Evolutionary conservation across 35 echinoderm and acorn worm genomes (phyloP), one percentile per base, ranked within the genome.

Genomic region (Eucidaris tribuloides): DNA sequence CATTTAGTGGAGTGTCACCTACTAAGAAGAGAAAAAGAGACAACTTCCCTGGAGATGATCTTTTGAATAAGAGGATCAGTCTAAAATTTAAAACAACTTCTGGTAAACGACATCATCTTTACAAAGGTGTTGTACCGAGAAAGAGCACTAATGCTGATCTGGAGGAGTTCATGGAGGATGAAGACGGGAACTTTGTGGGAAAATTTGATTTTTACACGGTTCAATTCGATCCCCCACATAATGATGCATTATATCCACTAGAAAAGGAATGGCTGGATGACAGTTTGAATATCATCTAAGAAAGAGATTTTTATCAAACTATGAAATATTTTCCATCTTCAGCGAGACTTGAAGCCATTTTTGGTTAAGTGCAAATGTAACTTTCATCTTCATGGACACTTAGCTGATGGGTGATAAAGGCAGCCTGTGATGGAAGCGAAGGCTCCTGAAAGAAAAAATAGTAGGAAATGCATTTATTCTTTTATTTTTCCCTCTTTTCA

Each of bases 141-240:
- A 87, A 58, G n/a, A 87, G 84, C 43, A 78, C 22, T 24, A 78
- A 78, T 87, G 84, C 77, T 17, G 84, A 87, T 39, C 2, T 86
- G 32, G 72, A 87, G 24, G 49, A 87, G 52, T 87, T 52, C 72
- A 13, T 87, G 50, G 84, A 87, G 39, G 55, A 87, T 54, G 57
- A 72, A 35, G 82, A 85, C 50, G 62, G 72, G 62, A 37, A 77
- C 45, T 87, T 74, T 59, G 71, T 87, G 23, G 84, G 84, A 30
- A 87, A 87, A 79, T 54, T 87, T 63, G 72, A 87, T 35, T 87
- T 87, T 79, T 87, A 78, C 38, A 87, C 84, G 34, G 66, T 85
- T 19, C 30, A 46, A 43, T 87, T 87, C 59, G 84, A 87, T 50
- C 70, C 70, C n/a, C 84, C 71, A 18, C 58, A 64, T 62, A 49